Base-by-base conservation (phyloP, 2,113 vertebrate genomes). In the Salvelinus alpinus region DNA sequence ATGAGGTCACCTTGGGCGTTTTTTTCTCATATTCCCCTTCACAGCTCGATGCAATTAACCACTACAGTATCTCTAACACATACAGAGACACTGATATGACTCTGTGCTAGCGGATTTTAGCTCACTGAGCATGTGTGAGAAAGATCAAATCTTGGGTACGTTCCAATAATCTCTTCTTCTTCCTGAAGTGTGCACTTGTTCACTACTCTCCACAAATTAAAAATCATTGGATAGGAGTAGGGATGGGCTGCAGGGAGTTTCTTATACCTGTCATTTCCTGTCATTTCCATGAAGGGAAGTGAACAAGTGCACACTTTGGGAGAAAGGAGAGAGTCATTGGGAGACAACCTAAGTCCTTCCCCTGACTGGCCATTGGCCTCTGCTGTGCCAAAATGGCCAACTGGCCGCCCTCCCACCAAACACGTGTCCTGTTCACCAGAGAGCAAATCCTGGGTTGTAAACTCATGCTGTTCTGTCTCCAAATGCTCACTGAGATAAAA, bases 1-100 rank as follows among this genome's bases (percentile, higher is more conserved):
- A 97, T 95, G 93, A 96, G 95, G 95, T 96, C 94, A 95, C 94
- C 93, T 94, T 95, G 94, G 90, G 91, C 88, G 12, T 14, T 48
- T 66, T 70, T 7, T 38, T 77, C 85, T 85, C 88, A 88, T 84
- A 84, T 91, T 93, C 92, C 88, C 95, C 89, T 91, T 92, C 90
- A 89, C 88, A 89, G 83, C 74, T 79, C 69, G 20, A 20, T 78
- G 82, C 82, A 78, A 51, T 81, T 81, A 84, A 82, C 75, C 78
- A 70, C 12, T 8, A 22, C 64, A 66, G n/a, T 29, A 31, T 62
- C 59, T 62, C 13, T 11, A 29, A 27, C 16, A 34, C 27, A 22
- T 3, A 68, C 27, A 18, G 13, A 24, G 14, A 24, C 13, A 57
- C 54, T 57, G 59, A 22, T 22, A 22, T 34, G n/a, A 34, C n/a